A percentile compares a stretch with the other conserved stretches of the same genome.
Conservation (phyloP, 2,888 invertebrate genomes). For the Lysandra bellargus region DNA sequence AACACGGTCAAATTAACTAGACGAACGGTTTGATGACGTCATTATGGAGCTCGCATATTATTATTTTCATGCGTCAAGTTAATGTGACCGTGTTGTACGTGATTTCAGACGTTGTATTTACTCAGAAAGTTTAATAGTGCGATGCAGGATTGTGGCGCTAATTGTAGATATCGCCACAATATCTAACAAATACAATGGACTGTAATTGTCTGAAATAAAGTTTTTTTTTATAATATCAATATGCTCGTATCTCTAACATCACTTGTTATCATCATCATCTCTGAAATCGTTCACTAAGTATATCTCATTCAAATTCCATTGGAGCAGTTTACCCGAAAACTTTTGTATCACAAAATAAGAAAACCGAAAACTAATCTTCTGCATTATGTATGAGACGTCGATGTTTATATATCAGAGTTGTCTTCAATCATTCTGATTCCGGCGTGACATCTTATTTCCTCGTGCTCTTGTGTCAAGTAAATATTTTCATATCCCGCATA, state of each 20-base stretch:
- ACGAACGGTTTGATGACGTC: too few relatives aligned
- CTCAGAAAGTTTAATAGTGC: too few relatives aligned
- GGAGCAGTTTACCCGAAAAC: background rate
- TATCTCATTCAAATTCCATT: background rate
- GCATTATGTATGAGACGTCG: slow-evolving; percentile 30
- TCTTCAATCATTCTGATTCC: slow-evolving; percentile 37
- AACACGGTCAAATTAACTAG: too few relatives aligned
- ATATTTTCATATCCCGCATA: slow-evolving; percentile 18
- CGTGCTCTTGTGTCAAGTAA: slow-evolving; percentile 28
- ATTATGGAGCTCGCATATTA: too few relatives aligned
- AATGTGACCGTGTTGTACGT: too few relatives aligned
- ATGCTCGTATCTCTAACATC: background rate
- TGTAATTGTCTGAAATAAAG: too few relatives aligned
- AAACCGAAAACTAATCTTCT: slow-evolving; percentile 25
- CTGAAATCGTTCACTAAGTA: background rate
- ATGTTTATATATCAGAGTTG: slow-evolving; percentile 34
- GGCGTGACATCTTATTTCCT: slow-evolving; percentile 36
- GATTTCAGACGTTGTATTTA: too few relatives aligned
- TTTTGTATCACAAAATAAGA: background rate
- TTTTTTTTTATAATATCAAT: background rate
- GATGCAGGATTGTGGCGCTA: too few relatives aligned
- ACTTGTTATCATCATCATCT: background rate
- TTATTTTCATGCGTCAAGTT: too few relatives aligned
- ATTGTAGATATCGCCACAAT: too few relatives aligned
- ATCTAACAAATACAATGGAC: too few relatives aligned